Evolutionary conservation across 1,140 invertebrate species (phyloP).

Genomic region (Lasaia peninsularis): DNA sequence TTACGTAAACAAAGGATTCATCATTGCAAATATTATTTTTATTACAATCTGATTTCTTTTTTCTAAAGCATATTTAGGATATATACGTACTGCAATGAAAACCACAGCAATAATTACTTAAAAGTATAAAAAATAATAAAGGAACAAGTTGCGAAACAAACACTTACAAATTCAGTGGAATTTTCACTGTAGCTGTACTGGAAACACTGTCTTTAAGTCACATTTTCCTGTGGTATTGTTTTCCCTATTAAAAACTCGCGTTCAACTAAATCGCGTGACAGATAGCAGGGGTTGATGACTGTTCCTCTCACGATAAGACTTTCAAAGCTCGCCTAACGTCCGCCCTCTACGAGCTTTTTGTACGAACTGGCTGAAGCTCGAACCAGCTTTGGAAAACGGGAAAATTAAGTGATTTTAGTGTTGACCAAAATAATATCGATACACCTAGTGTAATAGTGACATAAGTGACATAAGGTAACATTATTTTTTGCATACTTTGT

Average conservation of each 20-base stretch:
- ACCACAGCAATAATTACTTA: no score
- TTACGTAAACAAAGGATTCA: no score
- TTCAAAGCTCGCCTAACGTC: conserved; percentile 9
- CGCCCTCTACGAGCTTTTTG: conserved; percentile 22
- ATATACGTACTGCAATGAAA: no score
- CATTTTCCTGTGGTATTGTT: conserved; percentile 40
- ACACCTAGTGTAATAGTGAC: no score
- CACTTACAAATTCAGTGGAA: conserved; percentile 37
- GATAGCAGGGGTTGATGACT: conserved; percentile 24
- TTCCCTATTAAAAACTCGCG: conserved; percentile 4
- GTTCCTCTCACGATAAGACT: conserved; percentile 23
- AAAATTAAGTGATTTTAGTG: conserved; percentile 53
- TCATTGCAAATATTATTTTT: no score
- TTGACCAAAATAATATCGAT: conserved; percentile 19
- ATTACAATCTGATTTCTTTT: no score
- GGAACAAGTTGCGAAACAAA: neutral
- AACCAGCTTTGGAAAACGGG: conserved; percentile 39
- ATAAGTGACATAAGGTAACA: no score
- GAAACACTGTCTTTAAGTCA: conserved; percentile 28
- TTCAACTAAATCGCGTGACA: conserved; percentile 28
- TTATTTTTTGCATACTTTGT: neutral
- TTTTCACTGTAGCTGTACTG: conserved; percentile 23
- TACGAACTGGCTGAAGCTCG: conserved; percentile 37
- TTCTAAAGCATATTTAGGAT: no score
- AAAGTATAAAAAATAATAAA: no score